Percentiles rank a stretch among this genome's conserved stretches.
Conservation (phyloP, 2,113 vertebrate genomes). For the Pseudopipra pipra region DNA sequence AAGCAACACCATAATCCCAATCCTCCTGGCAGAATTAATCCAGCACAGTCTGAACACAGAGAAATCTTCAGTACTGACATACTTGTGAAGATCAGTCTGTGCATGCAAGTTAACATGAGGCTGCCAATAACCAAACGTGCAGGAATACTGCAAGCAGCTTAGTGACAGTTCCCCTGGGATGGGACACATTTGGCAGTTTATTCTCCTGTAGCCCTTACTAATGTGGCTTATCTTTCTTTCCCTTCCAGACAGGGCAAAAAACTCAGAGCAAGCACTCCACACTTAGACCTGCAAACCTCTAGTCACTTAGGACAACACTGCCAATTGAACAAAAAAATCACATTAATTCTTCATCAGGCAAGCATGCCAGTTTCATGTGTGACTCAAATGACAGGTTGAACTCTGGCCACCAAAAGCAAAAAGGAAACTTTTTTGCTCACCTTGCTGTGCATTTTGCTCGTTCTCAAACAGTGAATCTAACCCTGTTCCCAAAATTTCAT, state of each 20-base stretch:
- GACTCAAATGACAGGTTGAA: conserved; percentile 4
- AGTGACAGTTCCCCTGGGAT: background rate
- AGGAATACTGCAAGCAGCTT: background rate
- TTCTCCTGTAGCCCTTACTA: background rate
- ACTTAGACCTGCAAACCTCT: background rate
- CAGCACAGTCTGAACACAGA: background rate
- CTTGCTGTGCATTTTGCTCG: background rate
- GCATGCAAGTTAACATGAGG: rapidly evolving
- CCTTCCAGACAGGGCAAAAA: background rate
- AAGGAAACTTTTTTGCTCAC: background rate
- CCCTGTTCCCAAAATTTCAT: conserved; percentile 24
- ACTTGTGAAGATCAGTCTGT: background rate
- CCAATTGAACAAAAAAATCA: background rate
- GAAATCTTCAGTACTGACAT: background rate
- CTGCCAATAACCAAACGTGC: background rate
- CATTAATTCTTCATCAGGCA: background rate
- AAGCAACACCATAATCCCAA: background rate
- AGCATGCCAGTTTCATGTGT: background rate
- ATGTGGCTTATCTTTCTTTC: background rate
- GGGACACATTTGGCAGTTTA: background rate
- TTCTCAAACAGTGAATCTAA: background rate
- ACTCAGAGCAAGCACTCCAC: background rate
- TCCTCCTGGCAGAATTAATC: background rate
- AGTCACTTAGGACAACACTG: background rate
- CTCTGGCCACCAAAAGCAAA: conserved; percentile 24